A percentile compares a stretch with the other conserved stretches of the same genome.
Evolutionary conservation across 2,113 vertebrate species (phyloP).

Genomic region (Etheostoma spectabile): DNA sequence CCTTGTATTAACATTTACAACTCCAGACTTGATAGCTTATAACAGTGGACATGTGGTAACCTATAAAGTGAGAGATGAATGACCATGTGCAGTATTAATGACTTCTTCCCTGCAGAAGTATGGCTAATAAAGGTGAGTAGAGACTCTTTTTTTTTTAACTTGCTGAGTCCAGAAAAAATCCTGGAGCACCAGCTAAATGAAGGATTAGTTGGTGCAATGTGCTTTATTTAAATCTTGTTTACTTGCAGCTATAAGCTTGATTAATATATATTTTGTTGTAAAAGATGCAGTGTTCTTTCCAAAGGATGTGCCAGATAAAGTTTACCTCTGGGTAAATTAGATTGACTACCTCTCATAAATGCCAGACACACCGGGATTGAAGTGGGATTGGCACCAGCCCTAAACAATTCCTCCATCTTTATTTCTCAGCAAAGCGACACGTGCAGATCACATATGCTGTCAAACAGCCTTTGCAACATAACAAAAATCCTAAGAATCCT

Average conservation of each 20-base stretch:
- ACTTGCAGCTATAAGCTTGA: constrained; percentile 40
- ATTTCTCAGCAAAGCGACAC: constrained; percentile 51
- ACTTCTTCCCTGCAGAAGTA: background rate
- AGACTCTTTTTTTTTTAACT: constrained; percentile 29
- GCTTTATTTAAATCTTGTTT: constrained; percentile 68
- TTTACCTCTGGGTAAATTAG: constrained; percentile 60
- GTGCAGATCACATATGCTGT: constrained; percentile 55
- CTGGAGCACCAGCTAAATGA: constrained; percentile 10
- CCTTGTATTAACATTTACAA: constrained; percentile 31
- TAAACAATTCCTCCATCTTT: constrained; percentile 53
- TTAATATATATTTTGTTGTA: constrained; percentile 55
- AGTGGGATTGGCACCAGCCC: constrained; percentile 48
- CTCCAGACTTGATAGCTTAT: constrained; percentile 10
- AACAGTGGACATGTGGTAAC: constrained; percentile 34
- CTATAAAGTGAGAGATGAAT: constrained; percentile 39
- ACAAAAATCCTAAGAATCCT: constrained; percentile 32
- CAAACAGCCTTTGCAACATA: constrained; percentile 41
- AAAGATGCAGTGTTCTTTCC: background rate
- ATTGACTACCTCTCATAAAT: constrained; percentile 59
- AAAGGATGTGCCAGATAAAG: constrained; percentile 26
- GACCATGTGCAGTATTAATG: constrained; percentile 23
- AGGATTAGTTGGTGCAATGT: constrained; percentile 48
- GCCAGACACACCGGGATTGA: constrained; percentile 46
- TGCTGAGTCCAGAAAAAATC: background rate
- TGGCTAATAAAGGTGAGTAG: constrained; percentile 8